These are phyloP conservation scores for Sebastes itinus DNA, from an alignment of 2,797 vertebrate species.

Conservation along the genomic window DNA sequence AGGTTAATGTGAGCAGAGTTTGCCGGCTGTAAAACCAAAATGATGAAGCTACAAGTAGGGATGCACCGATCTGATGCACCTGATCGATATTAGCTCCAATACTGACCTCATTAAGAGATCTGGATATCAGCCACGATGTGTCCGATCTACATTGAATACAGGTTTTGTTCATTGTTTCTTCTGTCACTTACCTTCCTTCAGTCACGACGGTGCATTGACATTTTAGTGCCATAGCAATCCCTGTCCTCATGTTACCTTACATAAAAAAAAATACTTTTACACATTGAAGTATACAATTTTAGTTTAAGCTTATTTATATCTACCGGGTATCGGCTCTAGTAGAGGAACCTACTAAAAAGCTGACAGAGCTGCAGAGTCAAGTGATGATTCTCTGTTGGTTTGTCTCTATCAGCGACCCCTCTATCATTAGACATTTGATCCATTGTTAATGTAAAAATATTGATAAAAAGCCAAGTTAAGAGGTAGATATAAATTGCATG, in stretches of 20 bases:
- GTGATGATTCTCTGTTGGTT: not conserved
- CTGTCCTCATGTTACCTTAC: not conserved
- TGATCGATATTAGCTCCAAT: not conserved
- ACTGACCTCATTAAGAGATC: not conserved
- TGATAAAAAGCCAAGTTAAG: not conserved
- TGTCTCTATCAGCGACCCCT: not conserved
- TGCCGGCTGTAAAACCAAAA: not conserved
- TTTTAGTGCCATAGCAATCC: not conserved
- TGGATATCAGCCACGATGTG: not conserved
- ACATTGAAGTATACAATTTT: not conserved
- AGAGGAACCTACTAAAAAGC: not conserved
- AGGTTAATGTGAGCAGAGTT: not conserved
- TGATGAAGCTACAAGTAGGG: not conserved
- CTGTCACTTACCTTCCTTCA: not conserved
- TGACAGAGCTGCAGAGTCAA: too few species aligned
- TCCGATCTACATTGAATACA: not conserved
- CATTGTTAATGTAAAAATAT: not conserved
- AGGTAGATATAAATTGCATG: not conserved
- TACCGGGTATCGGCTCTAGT: not conserved
- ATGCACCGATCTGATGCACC: not conserved
- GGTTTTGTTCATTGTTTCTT: not conserved
- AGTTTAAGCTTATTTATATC: not conserved
- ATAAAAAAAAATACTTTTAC: not conserved
- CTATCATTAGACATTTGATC: not conserved
- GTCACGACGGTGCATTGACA: not conserved